A percentile compares a stretch with the other conserved stretches of the same genome.
These are phyloP conservation scores for Argentina silus DNA, from an alignment of 2,797 vertebrate genomes.

Conservation along the genomic window DNA sequence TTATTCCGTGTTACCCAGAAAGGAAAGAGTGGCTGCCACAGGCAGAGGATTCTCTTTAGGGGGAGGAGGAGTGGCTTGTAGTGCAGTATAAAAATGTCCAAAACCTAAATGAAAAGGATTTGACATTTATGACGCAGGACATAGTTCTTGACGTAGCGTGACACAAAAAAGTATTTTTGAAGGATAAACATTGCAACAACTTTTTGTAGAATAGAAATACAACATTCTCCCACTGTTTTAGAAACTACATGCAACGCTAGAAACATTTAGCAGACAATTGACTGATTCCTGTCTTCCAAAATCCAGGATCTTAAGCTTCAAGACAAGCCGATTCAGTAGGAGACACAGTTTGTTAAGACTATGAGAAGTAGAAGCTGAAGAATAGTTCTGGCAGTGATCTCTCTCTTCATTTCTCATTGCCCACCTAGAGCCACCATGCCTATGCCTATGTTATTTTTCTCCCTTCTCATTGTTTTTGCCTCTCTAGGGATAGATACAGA, in stretches of 20 bases:
- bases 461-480: too few relatives aligned
- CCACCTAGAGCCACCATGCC: background rate
- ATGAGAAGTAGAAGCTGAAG: background rate
- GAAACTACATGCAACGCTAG: background rate
- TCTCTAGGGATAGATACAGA: background rate
- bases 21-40: slow-evolving; percentile 20
- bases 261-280: background rate
- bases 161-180: background rate
- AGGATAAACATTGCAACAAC: background rate
- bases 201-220: too few relatives aligned
- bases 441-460: background rate
- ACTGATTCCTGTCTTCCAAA: background rate
- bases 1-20: slow-evolving; percentile 26
- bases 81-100: slow-evolving; percentile 5
- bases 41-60: background rate
- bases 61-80: background rate
- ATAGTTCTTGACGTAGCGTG: background rate
- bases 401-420: background rate
- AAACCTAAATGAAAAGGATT: background rate
- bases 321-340: background rate
- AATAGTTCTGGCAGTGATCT: background rate
- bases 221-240: too few relatives aligned
- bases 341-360: background rate
- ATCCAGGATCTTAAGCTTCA: background rate
- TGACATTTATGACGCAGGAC: slow-evolving; percentile 11